These are phyloP conservation scores for Empidonax alnorum DNA, from an alignment of 2,113 vertebrate genomes.

Conservation along the genomic window DNA sequence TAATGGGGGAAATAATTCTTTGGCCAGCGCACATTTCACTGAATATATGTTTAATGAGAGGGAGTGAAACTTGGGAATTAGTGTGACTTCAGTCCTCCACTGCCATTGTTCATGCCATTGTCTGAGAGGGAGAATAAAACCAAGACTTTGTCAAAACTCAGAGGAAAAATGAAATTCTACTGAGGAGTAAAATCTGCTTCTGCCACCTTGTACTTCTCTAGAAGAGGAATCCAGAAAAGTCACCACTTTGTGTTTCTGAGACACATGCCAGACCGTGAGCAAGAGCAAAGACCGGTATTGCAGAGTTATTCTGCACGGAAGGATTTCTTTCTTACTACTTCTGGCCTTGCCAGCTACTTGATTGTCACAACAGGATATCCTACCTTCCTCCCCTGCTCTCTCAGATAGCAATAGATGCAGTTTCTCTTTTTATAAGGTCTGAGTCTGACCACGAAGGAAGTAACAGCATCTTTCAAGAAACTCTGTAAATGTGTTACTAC, in stretches of 20 bases:
- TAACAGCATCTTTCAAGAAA: neutral
- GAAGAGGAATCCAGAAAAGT: neutral
- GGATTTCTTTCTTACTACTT: neutral
- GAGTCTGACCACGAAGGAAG: neutral
- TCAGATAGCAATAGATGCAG: fast-evolving
- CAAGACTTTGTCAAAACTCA: neutral
- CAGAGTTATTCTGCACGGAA: neutral
- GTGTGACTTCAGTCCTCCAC: neutral
- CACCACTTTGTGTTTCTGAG: neutral
- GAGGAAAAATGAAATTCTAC: neutral
- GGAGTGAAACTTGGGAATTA: neutral
- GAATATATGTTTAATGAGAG: neutral
- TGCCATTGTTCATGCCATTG: neutral
- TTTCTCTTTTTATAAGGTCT: neutral
- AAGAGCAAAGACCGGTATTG: neutral
- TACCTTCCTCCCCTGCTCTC: neutral
- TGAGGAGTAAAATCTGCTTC: neutral
- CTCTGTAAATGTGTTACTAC: neutral
- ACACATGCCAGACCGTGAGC: neutral
- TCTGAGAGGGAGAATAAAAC: neutral
- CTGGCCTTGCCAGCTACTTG: neutral
- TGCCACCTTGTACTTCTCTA: neutral
- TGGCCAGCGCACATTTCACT: neutral
- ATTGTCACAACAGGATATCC: neutral
- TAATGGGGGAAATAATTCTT: neutral